Conservation (phyloP, 2,113 vertebrate genomes). For the Paramisgurnus dabryanus region DNA sequence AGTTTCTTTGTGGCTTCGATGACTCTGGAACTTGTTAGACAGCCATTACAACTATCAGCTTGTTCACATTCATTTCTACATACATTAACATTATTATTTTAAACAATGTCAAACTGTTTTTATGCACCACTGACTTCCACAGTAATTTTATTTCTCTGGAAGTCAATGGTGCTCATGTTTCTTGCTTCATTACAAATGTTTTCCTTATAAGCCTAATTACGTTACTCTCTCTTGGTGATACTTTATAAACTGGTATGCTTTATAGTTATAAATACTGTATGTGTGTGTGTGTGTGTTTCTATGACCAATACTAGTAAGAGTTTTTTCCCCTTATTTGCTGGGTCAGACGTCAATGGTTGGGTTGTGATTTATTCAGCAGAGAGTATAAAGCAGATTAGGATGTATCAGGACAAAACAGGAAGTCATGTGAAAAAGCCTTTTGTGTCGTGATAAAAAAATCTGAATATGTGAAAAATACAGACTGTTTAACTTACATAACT, state of each 20-base stretch:
- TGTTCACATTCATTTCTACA: too few species aligned
- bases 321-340: not conserved
- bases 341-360: not conserved
- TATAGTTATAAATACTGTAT: not conserved
- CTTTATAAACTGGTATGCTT: not conserved
- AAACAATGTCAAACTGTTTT: too few species aligned
- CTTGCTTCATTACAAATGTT: too few species aligned
- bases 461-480: not conserved
- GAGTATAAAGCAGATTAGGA: conserved; percentile 9
- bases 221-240: too few species aligned
- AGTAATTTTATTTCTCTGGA: too few species aligned
- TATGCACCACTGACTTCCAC: too few species aligned
- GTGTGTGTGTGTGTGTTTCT: too few species aligned
- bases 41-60: too few species aligned
- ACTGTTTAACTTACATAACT: not conserved
- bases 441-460: not conserved
- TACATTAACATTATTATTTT: too few species aligned
- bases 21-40: too few species aligned
- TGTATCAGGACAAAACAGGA: not conserved
- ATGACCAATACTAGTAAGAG: not conserved
- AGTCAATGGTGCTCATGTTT: too few species aligned
- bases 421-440: conserved; percentile 6
- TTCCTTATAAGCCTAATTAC: too few species aligned
- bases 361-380: not conserved
- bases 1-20: not conserved